Percentiles rank a stretch among this genome's conserved stretches.
phyloP scores from a whole-genome alignment of 1,140 invertebrate species.

The Hirudo medicinalis region DNA sequence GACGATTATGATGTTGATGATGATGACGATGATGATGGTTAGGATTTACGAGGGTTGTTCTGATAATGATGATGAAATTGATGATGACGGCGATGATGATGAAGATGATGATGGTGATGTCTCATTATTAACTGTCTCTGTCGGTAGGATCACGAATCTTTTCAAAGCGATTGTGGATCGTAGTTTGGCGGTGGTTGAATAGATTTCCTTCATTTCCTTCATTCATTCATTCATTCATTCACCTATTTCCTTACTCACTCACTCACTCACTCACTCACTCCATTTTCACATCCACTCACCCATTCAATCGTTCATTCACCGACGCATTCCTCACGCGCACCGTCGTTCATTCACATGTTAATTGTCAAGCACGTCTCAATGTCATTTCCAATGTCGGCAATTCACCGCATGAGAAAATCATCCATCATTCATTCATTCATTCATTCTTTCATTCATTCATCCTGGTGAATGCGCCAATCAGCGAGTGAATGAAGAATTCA shows the following conservation, averaged over 20 bases:
- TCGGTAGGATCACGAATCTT: background rate
- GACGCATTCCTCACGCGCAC: no score
- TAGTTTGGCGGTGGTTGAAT: background rate
- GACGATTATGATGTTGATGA: no score
- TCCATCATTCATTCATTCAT: background rate
- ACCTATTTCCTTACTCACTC: background rate
- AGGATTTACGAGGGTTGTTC: no score
- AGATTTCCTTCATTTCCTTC: background rate
- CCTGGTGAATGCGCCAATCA: no score
- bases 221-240: conserved; percentile 1
- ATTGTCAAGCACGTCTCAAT: background rate
- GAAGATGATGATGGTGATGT: background rate
- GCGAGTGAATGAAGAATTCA: no score
- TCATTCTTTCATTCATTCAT: background rate
- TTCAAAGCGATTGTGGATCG: background rate
- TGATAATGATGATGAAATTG: no score
- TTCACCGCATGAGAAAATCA: background rate
- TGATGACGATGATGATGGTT: no score
- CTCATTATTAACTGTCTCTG: background rate
- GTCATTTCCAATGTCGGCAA: background rate
- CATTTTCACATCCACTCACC: background rate
- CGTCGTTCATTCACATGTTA: no score
- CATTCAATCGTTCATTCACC: background rate
- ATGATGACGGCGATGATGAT: no score
- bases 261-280: background rate